Percentiles rank a stretch among this genome's conserved stretches.
phyloP scores from a whole-genome alignment of 2,888 invertebrate genomes.

The Drosophila algonquin region DNA sequence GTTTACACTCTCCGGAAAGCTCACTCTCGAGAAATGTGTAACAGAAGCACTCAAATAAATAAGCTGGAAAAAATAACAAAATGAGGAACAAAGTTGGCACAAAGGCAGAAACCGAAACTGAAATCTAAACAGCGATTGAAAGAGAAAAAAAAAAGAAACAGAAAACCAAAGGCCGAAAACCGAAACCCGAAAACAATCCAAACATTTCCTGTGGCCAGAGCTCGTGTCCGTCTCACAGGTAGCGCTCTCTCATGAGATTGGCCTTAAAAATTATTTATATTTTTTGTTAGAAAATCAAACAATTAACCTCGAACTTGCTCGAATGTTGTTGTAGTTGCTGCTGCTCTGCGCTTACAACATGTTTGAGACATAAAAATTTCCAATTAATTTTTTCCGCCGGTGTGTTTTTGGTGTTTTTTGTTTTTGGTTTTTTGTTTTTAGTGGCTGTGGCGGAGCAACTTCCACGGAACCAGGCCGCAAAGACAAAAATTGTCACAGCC shows the following conservation, averaged over 20 bases:
- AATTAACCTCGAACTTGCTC: constrained; percentile 76
- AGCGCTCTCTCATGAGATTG: constrained; percentile 58
- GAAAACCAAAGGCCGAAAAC: not conserved
- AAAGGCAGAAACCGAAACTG: constrained; percentile 1
- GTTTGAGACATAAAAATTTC: constrained; percentile 79
- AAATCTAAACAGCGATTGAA: constrained; percentile 2
- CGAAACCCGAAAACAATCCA: constrained; percentile 35
- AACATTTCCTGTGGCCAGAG: constrained; percentile 69
- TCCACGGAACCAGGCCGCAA: constrained; percentile 60
- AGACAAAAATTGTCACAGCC: constrained; percentile 72
- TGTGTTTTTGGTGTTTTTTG: constrained; percentile 10
- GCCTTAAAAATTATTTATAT: constrained; percentile 61
- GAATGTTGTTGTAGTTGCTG: constrained; percentile 24
- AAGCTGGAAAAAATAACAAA: not conserved
- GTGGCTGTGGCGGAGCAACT: constrained; percentile 58
- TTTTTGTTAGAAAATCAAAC: constrained; percentile 76
- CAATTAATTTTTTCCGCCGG: constrained; percentile 69
- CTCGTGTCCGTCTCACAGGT: constrained; percentile 49
- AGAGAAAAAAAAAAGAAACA: not conserved
- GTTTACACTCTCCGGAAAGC: constrained; percentile 37
- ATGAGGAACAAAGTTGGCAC: not conserved
- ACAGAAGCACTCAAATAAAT: constrained; percentile 7
- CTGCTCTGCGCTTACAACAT: constrained; percentile 68
- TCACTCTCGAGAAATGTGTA: constrained; percentile 21
- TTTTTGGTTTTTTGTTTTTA: constrained; percentile 47